These are phyloP conservation scores for Calameuta pallipes DNA, from an alignment of 2,888 invertebrate species.

Conservation along the genomic window DNA sequence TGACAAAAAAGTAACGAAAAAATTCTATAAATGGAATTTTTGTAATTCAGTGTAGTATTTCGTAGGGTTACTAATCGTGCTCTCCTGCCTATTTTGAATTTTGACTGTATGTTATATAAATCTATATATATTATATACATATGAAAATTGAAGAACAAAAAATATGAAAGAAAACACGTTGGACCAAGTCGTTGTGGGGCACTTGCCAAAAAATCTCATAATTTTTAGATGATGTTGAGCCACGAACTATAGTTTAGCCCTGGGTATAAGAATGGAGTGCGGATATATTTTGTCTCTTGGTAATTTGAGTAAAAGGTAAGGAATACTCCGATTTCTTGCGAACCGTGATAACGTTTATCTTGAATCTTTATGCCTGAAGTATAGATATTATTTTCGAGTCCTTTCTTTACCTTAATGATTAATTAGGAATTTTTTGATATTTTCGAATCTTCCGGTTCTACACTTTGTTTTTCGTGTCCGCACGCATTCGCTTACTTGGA, in stretches of 20 bases:
- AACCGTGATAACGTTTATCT: not conserved
- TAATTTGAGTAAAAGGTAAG: not conserved
- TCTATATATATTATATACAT: not conserved
- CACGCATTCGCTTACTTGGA: not conserved
- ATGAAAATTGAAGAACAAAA: not conserved
- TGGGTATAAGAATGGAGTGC: not conserved
- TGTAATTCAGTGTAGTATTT: not conserved
- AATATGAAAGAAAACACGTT: conserved; percentile 36
- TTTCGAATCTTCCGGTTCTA: not conserved
- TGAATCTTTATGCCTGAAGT: not conserved
- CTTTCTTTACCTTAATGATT: not conserved
- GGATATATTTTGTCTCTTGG: not conserved
- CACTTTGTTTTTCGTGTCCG: not conserved
- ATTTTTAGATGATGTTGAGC: not conserved
- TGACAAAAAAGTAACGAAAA: not conserved
- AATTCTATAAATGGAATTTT: not conserved
- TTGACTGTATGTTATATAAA: conserved; percentile 40
- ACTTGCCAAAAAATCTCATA: conserved; percentile 26
- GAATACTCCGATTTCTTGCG: not conserved
- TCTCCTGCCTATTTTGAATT: conserved; percentile 41
- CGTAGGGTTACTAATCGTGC: conserved; percentile 27
- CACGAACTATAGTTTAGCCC: not conserved
- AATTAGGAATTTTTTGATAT: not conserved
- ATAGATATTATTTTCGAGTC: not conserved
- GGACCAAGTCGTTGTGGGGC: conserved; percentile 51